Evolutionary conservation across 2,113 vertebrate species (phyloP), one percentile per base, ranked within the genome.

Genomic region (Entosphenus tridentatus): DNA sequence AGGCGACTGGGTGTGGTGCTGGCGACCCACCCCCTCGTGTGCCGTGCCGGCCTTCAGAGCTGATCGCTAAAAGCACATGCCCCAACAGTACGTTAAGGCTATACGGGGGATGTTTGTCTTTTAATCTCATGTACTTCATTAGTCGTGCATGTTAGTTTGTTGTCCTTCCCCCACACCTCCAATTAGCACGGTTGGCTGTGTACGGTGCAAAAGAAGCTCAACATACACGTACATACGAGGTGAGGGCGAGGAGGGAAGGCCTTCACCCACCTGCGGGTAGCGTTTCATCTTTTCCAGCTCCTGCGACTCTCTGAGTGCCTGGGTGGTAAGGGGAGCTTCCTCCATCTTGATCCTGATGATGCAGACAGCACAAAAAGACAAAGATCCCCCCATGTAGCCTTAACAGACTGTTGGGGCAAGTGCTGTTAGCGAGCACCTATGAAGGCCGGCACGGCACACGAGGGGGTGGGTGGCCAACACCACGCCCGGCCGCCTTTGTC

Each of bases 311-410:
- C 80, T 79, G 71, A 86, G 78, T 72, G 82, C 77, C 74, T 80
- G 84, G 56, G 92, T 93, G 78, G 87, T 79, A 57, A 96, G 77
- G 2, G 93, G 90, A 9, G 84, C 80, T 79, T 98, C 92, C 71
- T 98, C 90, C 70, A 95, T 74, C 1, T 74, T 72, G 73, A 82
- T 86, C 79, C 93, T 98, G 75, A 2, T 56, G 16, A 62, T n/a
- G 2, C 10, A 0, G 8, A 13, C 17, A 72, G 70, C 3, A 72
- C 17, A 10, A 68, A 12, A 71, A 67, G 68, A 17, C 56, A 55
- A 70, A 12, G 6, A 55, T 14, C 17, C 8, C 14, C 13, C 17
- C 12, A 2, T 8, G 7, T 17, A 65, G 6, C 17, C 14, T n/a
- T 65, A n/a, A 65, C 17, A 65, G 6, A 6, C 17, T 65, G 14